Percentiles rank a stretch among this genome's conserved stretches.
phyloP scores from a whole-genome alignment of 2,797 vertebrate species.

The Alca torda region DNA sequence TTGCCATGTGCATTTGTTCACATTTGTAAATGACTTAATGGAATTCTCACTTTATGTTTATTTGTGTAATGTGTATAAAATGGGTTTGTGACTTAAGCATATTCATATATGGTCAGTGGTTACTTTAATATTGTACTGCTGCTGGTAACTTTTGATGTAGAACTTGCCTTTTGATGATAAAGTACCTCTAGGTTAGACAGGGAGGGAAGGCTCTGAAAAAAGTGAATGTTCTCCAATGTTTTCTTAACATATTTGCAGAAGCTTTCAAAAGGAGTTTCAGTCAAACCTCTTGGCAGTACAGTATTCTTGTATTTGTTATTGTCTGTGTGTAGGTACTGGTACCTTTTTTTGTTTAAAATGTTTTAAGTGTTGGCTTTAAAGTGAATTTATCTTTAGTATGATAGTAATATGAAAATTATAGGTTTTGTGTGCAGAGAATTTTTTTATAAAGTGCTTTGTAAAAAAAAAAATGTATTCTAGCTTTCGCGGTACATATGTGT shows the following conservation, averaged over 20 bases:
- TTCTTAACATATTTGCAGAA: slow-evolving; percentile 79
- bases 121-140: slow-evolving; percentile 92
- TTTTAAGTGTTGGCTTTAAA: slow-evolving; percentile 97
- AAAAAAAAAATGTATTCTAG: slow-evolving; percentile 92
- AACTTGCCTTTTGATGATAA: slow-evolving; percentile 77
- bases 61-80: slow-evolving; percentile 87
- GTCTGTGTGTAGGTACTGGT: slow-evolving; percentile 97
- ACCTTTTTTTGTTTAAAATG: slow-evolving; percentile 91
- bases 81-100: slow-evolving; percentile 89
- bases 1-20: slow-evolving; percentile 88
- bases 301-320: slow-evolving; percentile 87
- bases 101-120: slow-evolving; percentile 87
- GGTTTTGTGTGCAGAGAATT: slow-evolving; percentile 92
- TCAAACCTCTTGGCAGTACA: slow-evolving; percentile 93
- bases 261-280: slow-evolving; percentile 83
- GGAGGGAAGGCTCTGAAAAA: slow-evolving; percentile 77
- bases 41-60: slow-evolving; percentile 85
- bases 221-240: slow-evolving; percentile 76
- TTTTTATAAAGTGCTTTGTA: slow-evolving; percentile 97
- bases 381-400: slow-evolving; percentile 93
- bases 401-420: slow-evolving; percentile 92
- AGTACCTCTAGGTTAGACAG: slow-evolving; percentile 75
- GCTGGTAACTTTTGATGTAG: slow-evolving; percentile 84
- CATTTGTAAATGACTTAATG: slow-evolving; percentile 87
- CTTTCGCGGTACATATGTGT: slow-evolving; percentile 98